phyloP scores from a whole-genome alignment of 2,113 vertebrate species.

The Silurus meridionalis region DNA sequence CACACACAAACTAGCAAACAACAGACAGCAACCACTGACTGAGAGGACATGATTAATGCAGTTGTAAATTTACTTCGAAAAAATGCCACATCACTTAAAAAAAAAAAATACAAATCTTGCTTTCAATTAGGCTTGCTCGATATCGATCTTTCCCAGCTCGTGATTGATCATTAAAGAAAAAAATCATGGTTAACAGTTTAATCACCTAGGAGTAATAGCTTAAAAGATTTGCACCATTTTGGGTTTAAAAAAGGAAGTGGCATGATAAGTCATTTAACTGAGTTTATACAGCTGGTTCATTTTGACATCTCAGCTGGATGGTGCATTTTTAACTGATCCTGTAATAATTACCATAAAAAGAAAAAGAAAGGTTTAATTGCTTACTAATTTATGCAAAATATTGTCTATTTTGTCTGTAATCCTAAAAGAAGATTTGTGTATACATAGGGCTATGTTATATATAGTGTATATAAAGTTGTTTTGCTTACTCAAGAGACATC shows the following conservation, averaged over 20 bases:
- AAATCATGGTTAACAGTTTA: background rate
- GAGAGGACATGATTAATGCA: background rate
- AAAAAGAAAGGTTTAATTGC: background rate
- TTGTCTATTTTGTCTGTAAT: background rate
- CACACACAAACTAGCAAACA: constrained; percentile 19
- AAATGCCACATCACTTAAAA: constrained; percentile 5
- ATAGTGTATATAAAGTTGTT: too few species aligned
- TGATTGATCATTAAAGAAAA: background rate
- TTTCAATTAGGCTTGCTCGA: background rate
- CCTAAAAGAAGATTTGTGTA: background rate
- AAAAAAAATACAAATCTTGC: background rate
- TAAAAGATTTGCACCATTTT: background rate
- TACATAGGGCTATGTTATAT: too few species aligned
- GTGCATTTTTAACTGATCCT: background rate
- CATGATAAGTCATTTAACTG: background rate
- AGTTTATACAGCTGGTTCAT: background rate
- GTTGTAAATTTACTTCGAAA: background rate
- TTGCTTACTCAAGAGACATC: too few species aligned
- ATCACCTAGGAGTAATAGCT: background rate
- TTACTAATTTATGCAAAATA: background rate
- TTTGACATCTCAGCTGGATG: constrained; percentile 1
- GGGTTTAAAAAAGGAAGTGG: background rate
- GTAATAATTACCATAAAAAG: background rate
- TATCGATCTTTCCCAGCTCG: background rate
- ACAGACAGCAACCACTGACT: background rate